Percentiles rank a stretch among this genome's conserved stretches.
Conservation (phyloP, 2,888 invertebrate genomes). For the Asteroscopus sphinx region DNA sequence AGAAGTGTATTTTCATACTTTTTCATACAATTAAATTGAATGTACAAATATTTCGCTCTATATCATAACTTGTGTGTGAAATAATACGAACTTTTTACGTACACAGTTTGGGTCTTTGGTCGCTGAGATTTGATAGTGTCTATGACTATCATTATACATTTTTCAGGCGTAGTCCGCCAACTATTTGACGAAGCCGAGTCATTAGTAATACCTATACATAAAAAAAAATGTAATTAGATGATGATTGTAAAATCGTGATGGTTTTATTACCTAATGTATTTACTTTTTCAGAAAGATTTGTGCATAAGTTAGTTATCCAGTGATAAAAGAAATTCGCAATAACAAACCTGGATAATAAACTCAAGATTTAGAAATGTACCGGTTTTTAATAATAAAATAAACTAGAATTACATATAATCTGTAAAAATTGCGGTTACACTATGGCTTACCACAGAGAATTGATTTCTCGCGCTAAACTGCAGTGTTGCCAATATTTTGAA, state of each 20-base stretch:
- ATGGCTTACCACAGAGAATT: constrained; percentile 15
- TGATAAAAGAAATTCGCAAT: constrained; percentile 26
- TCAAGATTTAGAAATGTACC: constrained; percentile 24
- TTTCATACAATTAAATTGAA: constrained; percentile 49
- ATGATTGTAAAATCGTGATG: constrained; percentile 51
- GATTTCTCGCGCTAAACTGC: constrained; percentile 7
- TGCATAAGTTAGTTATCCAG: constrained; percentile 29
- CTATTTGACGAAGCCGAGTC: constrained; percentile 58
- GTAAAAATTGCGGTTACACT: constrained; percentile 1
- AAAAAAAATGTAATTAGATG: constrained; percentile 47
- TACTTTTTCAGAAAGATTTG: constrained; percentile 40
- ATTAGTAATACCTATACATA: constrained; percentile 56
- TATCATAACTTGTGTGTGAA: constrained; percentile 15
- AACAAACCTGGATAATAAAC: constrained; percentile 16
- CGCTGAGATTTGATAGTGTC: neutral
- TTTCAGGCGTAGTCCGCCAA: constrained; percentile 38
- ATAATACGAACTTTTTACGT: neutral
- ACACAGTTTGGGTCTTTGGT: constrained; percentile 1
- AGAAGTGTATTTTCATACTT: constrained; percentile 57
- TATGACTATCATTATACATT: constrained; percentile 6
- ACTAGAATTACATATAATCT: constrained; percentile 8
- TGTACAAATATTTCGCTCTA: constrained; percentile 52
- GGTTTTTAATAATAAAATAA: constrained; percentile 4
- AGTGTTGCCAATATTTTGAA: constrained; percentile 32
- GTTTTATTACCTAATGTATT: constrained; percentile 50